A percentile compares a stretch with the other conserved stretches of the same genome.
Conservation (phyloP, 1,140 invertebrate genomes). For the Megathymus violae region DNA sequence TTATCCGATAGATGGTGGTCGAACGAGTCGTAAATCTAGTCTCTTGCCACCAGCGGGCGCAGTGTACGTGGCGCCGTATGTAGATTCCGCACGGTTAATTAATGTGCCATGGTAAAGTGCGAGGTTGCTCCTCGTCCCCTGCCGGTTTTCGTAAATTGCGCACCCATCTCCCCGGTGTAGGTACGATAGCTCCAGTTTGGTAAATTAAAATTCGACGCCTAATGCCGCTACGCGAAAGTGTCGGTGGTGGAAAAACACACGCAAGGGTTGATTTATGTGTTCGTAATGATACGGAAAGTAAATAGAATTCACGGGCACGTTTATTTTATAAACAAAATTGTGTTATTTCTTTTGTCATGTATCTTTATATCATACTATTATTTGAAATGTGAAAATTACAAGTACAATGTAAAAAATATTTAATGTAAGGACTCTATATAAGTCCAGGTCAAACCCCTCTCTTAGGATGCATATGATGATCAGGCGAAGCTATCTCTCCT, state of each 20-base stretch:
- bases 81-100: conserved; percentile 78
- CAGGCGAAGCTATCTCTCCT: too few species aligned
- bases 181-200: conserved; percentile 65
- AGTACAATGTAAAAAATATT: too few species aligned
- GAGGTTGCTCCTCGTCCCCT: conserved; percentile 52
- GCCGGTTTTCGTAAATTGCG: conserved; percentile 71
- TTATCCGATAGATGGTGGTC: conserved; percentile 78
- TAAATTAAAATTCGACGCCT: conserved; percentile 72
- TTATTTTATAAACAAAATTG: neutral
- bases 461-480: too few species aligned
- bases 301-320: neutral
- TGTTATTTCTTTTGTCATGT: too few species aligned
- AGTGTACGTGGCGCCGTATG: conserved; percentile 70
- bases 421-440: too few species aligned
- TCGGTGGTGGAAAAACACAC: conserved; percentile 21
- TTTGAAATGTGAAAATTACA: too few species aligned
- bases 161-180: conserved; percentile 67
- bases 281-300: neutral
- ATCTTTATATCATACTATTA: too few species aligned
- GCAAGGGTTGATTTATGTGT: conserved; percentile 25
- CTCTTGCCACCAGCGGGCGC: conserved; percentile 70
- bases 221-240: conserved; percentile 39
- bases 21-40: conserved; percentile 79
- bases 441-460: too few species aligned
- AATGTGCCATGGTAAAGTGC: conserved; percentile 75